Conservation (phyloP, 2,797 vertebrate genomes). For the Fratercula arctica region DNA sequence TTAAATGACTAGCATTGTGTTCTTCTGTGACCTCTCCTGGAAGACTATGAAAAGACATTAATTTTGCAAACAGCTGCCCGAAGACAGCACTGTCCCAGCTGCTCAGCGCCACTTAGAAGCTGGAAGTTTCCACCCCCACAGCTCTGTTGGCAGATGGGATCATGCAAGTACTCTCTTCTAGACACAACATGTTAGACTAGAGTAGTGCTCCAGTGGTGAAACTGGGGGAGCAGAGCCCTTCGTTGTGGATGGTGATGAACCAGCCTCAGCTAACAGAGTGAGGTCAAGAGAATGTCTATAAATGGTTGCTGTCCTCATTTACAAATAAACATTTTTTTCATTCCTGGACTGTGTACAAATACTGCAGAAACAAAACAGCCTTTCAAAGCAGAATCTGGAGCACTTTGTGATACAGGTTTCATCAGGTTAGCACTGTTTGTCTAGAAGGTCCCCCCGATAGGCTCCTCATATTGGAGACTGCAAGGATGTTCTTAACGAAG, state of each 20-base stretch:
- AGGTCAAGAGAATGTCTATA: not conserved
- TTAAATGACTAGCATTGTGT: not conserved
- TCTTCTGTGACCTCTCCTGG: not conserved
- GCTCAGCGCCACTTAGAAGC: not conserved
- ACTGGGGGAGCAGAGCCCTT: not conserved
- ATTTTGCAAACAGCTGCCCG: not conserved
- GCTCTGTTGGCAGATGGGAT: not conserved
- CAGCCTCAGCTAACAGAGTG: not conserved
- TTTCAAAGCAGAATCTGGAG: not conserved
- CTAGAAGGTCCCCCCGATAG: not conserved
- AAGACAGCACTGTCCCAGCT: not conserved
- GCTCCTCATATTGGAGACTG: accelerated
- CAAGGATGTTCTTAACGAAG: not conserved
- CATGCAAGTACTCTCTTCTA: not conserved
- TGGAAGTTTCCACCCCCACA: not conserved
- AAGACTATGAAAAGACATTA: not conserved
- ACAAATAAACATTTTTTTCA: not conserved
- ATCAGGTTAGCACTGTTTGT: not conserved
- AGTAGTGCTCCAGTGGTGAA: not conserved
- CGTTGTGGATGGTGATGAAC: not conserved
- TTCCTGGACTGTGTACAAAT: not conserved
- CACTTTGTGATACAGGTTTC: not conserved
- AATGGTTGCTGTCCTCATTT: not conserved
- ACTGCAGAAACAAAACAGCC: not conserved
- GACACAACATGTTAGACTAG: not conserved